Conservation (phyloP, 1,140 invertebrate species). For the Cecropterus lyciades region DNA sequence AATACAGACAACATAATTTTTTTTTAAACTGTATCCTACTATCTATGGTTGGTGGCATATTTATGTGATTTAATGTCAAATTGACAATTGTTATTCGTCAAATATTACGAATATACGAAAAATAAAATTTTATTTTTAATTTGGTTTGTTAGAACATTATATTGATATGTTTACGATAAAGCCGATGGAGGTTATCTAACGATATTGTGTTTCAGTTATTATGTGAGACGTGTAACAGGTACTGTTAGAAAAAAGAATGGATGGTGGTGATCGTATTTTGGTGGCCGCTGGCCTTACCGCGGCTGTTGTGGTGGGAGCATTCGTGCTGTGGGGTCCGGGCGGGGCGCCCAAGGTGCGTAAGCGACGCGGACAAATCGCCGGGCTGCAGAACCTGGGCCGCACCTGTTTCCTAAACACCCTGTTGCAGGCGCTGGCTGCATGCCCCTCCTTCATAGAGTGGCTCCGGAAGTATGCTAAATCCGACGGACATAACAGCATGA, state of each 20-base stretch:
- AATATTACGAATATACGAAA: slow-evolving; percentile 13
- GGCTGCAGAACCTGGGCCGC: slow-evolving; percentile 93
- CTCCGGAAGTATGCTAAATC: slow-evolving; percentile 87
- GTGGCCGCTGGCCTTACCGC: slow-evolving; percentile 90
- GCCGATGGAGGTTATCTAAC: background rate
- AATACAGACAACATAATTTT: no score
- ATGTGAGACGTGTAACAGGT: slow-evolving; percentile 42
- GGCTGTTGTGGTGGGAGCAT: slow-evolving; percentile 90
- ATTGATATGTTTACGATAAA: slow-evolving; percentile 1
- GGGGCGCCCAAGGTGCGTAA: slow-evolving; percentile 84
- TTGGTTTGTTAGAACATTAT: slow-evolving; percentile 1
- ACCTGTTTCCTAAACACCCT: slow-evolving; percentile 95
- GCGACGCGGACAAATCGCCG: slow-evolving; percentile 89
- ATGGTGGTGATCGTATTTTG: slow-evolving; percentile 87
- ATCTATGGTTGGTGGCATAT: no score
- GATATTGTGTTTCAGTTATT: slow-evolving; percentile 33
- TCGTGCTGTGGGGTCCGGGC: slow-evolving; percentile 91
- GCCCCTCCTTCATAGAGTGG: slow-evolving; percentile 92
- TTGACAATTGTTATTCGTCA: background rate
- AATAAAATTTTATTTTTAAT: background rate
- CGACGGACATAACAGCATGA: slow-evolving; percentile 86
- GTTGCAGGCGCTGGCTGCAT: slow-evolving; percentile 92
- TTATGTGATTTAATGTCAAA: background rate
- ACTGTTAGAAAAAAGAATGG: slow-evolving; percentile 79
- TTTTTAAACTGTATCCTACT: no score